phyloP scores from a whole-genome alignment of 1,140 invertebrate species.

The Polyergus mexicanus region DNA sequence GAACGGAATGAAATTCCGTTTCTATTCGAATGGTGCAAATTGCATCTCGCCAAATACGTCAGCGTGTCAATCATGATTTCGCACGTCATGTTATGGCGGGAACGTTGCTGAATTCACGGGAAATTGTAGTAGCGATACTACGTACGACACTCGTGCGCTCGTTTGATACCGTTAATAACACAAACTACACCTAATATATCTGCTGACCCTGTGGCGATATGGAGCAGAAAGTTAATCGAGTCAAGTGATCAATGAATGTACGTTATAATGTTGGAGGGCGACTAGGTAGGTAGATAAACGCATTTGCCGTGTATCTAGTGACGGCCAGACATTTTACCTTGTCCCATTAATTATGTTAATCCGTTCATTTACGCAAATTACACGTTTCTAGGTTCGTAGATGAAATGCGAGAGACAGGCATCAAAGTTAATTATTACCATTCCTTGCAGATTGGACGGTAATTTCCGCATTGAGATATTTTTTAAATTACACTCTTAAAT shows the following conservation, averaged over 20 bases:
- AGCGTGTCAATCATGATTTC: conserved; percentile 66
- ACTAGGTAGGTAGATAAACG: conserved; percentile 47
- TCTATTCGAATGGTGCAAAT: background rate
- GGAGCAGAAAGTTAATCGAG: conserved; percentile 74
- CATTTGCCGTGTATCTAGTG: background rate
- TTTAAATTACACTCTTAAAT: background rate
- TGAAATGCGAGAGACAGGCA: background rate
- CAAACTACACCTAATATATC: conserved; percentile 64
- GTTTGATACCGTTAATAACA: conserved; percentile 68
- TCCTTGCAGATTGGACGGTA: no score
- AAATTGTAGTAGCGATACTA: conserved; percentile 51
- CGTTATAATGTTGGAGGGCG: conserved; percentile 35
- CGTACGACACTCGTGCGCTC: conserved; percentile 41
- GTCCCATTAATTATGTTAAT: conserved; percentile 51
- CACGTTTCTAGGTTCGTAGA: background rate
- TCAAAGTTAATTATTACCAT: background rate
- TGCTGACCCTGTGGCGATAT: conserved; percentile 73
- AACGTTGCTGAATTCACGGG: conserved; percentile 47
- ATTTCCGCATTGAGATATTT: background rate
- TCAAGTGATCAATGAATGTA: conserved; percentile 74
- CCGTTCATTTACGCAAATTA: conserved; percentile 39
- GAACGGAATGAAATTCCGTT: background rate
- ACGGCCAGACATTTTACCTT: conserved; percentile 1
- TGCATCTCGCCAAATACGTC: conserved; percentile 1
- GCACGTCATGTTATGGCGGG: conserved; percentile 8